Conservation (phyloP, 2,113 vertebrate genomes). For the Cepphus grylle region DNA sequence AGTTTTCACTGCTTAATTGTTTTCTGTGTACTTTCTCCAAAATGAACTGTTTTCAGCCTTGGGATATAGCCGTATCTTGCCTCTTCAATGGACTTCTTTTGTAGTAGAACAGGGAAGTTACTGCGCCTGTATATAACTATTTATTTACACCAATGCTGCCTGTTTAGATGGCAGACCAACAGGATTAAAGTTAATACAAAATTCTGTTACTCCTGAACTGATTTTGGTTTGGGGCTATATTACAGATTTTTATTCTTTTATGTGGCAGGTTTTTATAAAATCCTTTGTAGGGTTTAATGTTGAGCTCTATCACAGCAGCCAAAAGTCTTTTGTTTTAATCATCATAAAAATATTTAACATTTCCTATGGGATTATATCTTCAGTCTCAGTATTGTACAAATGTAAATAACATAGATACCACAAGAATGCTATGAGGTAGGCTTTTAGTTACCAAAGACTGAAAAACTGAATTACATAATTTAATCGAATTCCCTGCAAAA, state of each 20-base stretch:
- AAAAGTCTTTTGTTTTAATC: not conserved
- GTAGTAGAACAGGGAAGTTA: not conserved
- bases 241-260: not conserved
- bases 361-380: not conserved
- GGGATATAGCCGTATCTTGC: not conserved
- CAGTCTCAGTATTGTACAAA: not conserved
- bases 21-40: not conserved
- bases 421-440: not conserved
- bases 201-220: not conserved
- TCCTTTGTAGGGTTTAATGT: not conserved
- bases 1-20: not conserved
- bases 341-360: not conserved
- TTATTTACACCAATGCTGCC: not conserved
- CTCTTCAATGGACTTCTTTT: not conserved
- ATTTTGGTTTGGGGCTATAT: not conserved
- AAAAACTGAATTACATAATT: not conserved
- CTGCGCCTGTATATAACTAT: not conserved
- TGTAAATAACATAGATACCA: not conserved
- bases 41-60: not conserved
- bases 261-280: not conserved
- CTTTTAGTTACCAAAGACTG: not conserved
- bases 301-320: not conserved
- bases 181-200: not conserved
- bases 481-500: not conserved
- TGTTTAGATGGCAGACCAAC: not conserved